Conservation (phyloP, 2,888 invertebrate species). For the Cynaeus angustus region DNA sequence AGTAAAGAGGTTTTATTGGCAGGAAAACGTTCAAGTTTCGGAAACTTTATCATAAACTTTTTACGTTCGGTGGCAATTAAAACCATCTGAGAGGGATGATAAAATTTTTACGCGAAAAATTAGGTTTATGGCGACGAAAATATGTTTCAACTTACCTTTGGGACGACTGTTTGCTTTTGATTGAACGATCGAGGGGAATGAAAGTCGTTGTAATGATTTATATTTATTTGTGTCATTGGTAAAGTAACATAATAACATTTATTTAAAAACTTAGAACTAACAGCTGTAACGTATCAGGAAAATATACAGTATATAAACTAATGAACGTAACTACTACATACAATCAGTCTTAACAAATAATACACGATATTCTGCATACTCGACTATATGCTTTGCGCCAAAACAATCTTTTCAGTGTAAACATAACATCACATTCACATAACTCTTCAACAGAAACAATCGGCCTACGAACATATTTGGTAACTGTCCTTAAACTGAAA, state of each 20-base stretch:
- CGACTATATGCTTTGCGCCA: slow-evolving; percentile 55
- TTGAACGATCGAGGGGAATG: slow-evolving; percentile 3
- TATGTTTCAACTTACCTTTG: slow-evolving; percentile 21
- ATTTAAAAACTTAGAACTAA: slow-evolving; percentile 60
- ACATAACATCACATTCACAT: slow-evolving; percentile 56
- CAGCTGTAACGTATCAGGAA: slow-evolving; percentile 53
- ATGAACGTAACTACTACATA: slow-evolving; percentile 57
- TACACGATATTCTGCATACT: slow-evolving; percentile 61
- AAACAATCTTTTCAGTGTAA: slow-evolving; percentile 45
- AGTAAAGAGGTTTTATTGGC: slow-evolving; percentile 13
- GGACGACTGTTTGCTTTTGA: slow-evolving; percentile 14
- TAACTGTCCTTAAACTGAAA: slow-evolving; percentile 58
- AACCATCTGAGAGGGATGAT: slow-evolving; percentile 17
- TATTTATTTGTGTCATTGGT: slow-evolving; percentile 67
- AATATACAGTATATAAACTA: slow-evolving; percentile 54
- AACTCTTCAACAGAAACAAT: slow-evolving; percentile 59
- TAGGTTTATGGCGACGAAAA: not conserved
- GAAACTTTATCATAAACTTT: slow-evolving; percentile 24
- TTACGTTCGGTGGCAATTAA: slow-evolving; percentile 15
- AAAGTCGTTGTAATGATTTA: slow-evolving; percentile 63
- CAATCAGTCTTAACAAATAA: slow-evolving; percentile 70
- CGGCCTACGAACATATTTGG: slow-evolving; percentile 57
- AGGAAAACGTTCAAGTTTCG: slow-evolving; percentile 15
- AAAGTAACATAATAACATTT: slow-evolving; percentile 63
- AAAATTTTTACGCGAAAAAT: slow-evolving; percentile 7